phyloP scores from a whole-genome alignment of 2,113 vertebrate genomes.

The Thalassoma bifasciatum region DNA sequence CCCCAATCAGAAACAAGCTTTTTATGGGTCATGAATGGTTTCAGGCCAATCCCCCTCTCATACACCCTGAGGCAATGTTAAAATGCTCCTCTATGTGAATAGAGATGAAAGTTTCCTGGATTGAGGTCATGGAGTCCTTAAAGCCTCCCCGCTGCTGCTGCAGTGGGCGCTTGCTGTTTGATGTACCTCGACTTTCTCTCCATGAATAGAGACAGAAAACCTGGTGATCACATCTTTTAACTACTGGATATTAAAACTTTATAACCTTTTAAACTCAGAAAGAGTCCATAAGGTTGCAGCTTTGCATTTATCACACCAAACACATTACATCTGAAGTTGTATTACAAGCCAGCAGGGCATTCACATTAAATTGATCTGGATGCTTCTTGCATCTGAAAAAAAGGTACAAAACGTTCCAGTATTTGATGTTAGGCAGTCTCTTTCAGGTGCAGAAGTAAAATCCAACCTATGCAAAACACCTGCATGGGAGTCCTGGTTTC shows the following conservation, averaged over 20 bases:
- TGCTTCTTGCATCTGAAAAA: constrained; percentile 1
- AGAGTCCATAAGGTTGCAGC: background rate
- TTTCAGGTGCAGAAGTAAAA: constrained; percentile 20
- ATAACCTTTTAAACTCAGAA: constrained; percentile 2
- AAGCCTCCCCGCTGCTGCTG: constrained; percentile 34
- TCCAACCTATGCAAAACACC: constrained; percentile 43
- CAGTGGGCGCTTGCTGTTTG: constrained; percentile 19
- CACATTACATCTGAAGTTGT: background rate
- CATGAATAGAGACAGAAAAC: background rate
- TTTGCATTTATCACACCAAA: background rate
- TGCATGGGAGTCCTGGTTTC: constrained; percentile 25
- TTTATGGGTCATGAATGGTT: constrained; percentile 42
- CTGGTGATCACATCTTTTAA: constrained; percentile 6
- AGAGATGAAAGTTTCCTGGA: constrained; percentile 56
- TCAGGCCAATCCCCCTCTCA: background rate
- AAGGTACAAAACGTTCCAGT: background rate
- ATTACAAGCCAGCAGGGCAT: background rate
- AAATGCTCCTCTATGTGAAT: constrained; percentile 30
- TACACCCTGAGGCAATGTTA: constrained; percentile 33
- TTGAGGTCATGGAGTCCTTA: constrained; percentile 47
- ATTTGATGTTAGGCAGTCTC: background rate
- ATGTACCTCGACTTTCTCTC: constrained; percentile 21
- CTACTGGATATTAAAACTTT: background rate
- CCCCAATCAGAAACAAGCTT: constrained; percentile 8
- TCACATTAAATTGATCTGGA: background rate